Evolutionary conservation across 2,888 invertebrate species (phyloP), one percentile per base, ranked within the genome.

Genomic region (Lacanobia wlatinum): DNA sequence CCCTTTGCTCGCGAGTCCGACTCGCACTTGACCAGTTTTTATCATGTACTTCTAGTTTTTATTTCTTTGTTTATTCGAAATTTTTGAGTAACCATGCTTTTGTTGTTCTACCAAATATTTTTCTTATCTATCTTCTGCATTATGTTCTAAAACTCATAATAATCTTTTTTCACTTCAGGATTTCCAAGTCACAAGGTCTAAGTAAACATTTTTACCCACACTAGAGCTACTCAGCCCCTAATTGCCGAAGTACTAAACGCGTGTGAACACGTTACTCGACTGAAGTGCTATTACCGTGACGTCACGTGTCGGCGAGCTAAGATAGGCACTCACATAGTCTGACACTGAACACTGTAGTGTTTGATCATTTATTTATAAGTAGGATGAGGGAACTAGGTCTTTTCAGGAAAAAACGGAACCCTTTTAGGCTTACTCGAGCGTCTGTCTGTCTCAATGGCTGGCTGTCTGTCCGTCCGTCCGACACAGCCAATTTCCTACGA

Each of bases 231-330:
- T 62, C 50, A 46, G 23, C 34, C 34, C 52, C 50, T 85, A 84
- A 80, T 71, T 78, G 71, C 16, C 46, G 62, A 73, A 70, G 73
- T 62, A 63, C 70, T 80, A 73, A 80, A 74, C 68, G 75, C 63
- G 70, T 75, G 66, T 59, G 73, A 73, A 68, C 80, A 76, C 63
- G 73, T 71, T 70, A 67, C 67, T 76, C 40, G 14, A 76, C 46
- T 68, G 53, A 40, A 83, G 79, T 80, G 67, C 79, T 78, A 70
- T 70, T 78, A 68, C 10, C 34, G 48, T 72, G 66, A 80, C 72
- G 61, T 53, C 65, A 66, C 80, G 53, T 28, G 14, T 63, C 4
- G 58, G 18, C 18, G 12, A 43, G 28, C 23, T 16, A 48, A 53
- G 69, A 64, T 60, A 53, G 77, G 66, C 67, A 62, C 69, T 76